Evolutionary conservation across 2,888 invertebrate genomes (phyloP).

Genomic region (Rugalucina vietnamica): DNA sequence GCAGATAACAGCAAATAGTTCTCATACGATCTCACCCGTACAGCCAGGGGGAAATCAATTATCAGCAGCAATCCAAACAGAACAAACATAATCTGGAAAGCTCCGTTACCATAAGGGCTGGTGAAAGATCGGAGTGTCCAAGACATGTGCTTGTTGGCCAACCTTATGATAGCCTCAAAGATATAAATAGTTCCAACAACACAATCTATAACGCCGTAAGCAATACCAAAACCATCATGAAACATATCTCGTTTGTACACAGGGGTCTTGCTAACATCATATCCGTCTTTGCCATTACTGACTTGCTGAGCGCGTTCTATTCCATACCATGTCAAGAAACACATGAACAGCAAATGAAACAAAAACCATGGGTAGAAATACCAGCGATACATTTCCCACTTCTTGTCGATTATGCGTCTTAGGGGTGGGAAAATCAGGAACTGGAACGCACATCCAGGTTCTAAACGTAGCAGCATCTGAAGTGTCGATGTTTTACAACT

Average conservation of each 20-base stretch:
- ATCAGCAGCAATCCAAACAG: constrained; percentile 61
- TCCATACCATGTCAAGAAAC: constrained; percentile 58
- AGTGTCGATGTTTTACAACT: constrained; percentile 53
- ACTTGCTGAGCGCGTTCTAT: constrained; percentile 40
- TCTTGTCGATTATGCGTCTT: constrained; percentile 60
- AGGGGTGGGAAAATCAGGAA: constrained; percentile 64
- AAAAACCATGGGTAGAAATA: constrained; percentile 64
- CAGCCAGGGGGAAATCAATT: constrained; percentile 57
- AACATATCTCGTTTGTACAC: constrained; percentile 34
- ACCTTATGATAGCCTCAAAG: constrained; percentile 37
- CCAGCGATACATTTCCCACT: constrained; percentile 64
- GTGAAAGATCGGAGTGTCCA: constrained; percentile 34
- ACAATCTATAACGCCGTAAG: constrained; percentile 42
- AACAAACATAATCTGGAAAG: constrained; percentile 64
- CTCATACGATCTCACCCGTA: constrained; percentile 32
- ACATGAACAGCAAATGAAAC: constrained; percentile 62
- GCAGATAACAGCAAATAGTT: constrained; percentile 66
- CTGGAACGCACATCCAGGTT: constrained; percentile 63
- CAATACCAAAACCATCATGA: constrained; percentile 36
- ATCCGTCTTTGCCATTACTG: constrained; percentile 23
- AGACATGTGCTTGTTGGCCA: constrained; percentile 35
- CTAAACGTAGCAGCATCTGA: constrained; percentile 66
- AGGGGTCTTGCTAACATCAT: constrained; percentile 25
- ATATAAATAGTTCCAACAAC: constrained; percentile 52
- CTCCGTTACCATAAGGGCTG: constrained; percentile 65